Percentiles rank a stretch among this genome's conserved stretches.
Evolutionary conservation across 2,113 vertebrate species (phyloP).

Genomic region (Lagenorhynchus albirostris): DNA sequence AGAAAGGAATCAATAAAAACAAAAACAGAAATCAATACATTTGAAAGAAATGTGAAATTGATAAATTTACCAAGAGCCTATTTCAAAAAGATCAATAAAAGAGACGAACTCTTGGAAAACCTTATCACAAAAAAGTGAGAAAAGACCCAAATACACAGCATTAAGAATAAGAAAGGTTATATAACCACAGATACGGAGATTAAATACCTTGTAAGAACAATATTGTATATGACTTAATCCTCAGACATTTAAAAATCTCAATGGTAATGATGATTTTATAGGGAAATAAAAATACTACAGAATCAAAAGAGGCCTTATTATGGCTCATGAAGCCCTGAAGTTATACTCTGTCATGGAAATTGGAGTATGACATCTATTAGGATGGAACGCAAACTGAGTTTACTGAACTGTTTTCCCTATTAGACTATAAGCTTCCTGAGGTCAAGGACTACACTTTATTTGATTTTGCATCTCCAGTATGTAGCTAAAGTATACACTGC

Average conservation of each 20-base stretch:
- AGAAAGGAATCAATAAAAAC: slow-evolving; percentile 60
- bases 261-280: neutral
- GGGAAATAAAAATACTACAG: slow-evolving; percentile 11
- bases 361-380: neutral
- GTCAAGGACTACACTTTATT: neutral
- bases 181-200: neutral
- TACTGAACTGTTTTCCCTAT: neutral
- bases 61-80: slow-evolving; percentile 40
- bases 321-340: neutral
- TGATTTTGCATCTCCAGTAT: neutral
- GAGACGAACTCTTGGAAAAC: neutral
- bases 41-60: slow-evolving; percentile 52
- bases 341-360: neutral
- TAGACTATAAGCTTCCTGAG: slow-evolving; percentile 16
- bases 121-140: neutral
- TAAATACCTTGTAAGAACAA: neutral
- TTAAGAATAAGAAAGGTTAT: neutral
- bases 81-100: slow-evolving; percentile 57
- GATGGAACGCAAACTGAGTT: neutral
- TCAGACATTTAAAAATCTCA: slow-evolving; percentile 18
- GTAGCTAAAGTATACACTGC: neutral
- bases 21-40: slow-evolving; percentile 61
- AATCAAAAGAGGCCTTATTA: neutral
- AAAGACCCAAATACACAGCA: neutral
- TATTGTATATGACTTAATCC: neutral